Percentiles rank a stretch among this genome's conserved stretches.
Conservation (phyloP, 2,888 invertebrate species). For the Apodemia mormo region DNA sequence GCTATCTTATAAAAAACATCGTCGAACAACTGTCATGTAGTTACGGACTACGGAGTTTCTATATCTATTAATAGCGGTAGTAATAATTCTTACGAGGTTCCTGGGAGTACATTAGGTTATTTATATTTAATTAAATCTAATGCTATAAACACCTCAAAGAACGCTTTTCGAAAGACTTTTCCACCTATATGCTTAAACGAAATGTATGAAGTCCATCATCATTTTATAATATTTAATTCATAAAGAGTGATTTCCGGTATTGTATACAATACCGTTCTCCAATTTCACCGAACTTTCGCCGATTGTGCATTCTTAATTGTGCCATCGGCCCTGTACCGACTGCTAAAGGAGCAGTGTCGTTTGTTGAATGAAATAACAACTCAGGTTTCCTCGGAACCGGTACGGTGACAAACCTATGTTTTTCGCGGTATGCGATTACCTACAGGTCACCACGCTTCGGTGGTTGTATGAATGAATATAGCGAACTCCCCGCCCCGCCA, state of each 20-base stretch:
- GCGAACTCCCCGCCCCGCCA: conserved; percentile 64
- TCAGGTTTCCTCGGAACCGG: conserved; percentile 41
- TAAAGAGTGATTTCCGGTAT: conserved; percentile 31
- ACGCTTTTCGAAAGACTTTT: too few relatives aligned
- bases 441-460: conserved; percentile 43
- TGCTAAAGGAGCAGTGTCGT: conserved; percentile 40
- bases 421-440: conserved; percentile 34
- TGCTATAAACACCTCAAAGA: background rate
- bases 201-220: background rate
- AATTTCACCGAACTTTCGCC: conserved; percentile 64
- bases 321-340: conserved; percentile 43
- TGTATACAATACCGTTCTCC: conserved; percentile 41
- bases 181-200: background rate
- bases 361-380: conserved; percentile 35
- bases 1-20: too few relatives aligned
- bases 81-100: too few relatives aligned
- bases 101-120: too few relatives aligned
- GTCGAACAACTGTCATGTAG: too few relatives aligned
- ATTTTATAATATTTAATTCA: conserved; percentile 28
- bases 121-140: too few relatives aligned
- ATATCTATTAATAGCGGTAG: too few relatives aligned
- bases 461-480: conserved; percentile 69
- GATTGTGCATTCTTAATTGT: conserved; percentile 48
- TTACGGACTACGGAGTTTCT: too few relatives aligned
- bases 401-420: conserved; percentile 39